A percentile compares a stretch with the other conserved stretches of the same genome.
phyloP scores from a whole-genome alignment of 2,888 invertebrate species.

The Drosophila paracracens region DNA sequence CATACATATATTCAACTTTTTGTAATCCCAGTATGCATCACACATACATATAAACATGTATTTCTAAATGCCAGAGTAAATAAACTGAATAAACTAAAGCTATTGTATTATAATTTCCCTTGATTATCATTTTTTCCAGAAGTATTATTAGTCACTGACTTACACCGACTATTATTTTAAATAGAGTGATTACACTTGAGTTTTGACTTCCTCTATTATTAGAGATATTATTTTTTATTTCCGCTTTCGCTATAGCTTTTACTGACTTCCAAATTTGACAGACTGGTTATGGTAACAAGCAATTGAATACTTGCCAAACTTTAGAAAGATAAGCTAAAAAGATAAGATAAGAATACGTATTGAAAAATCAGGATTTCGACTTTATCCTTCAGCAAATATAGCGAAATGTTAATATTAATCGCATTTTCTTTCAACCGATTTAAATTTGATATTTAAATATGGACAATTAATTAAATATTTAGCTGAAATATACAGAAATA shows the following conservation, averaged over 20 bases:
- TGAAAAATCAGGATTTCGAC: neutral
- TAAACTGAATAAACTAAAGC: constrained; percentile 44
- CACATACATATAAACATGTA: constrained; percentile 12
- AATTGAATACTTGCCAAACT: neutral
- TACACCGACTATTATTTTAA: neutral
- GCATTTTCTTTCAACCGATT: neutral
- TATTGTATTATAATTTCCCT: constrained; percentile 24
- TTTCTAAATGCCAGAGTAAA: constrained; percentile 28
- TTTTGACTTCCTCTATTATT: neutral
- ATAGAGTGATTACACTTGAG: too few species aligned
- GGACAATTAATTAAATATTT: too few species aligned
- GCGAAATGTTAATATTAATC: neutral
- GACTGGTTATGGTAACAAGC: too few species aligned
- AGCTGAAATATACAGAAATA: neutral
- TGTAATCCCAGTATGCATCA: constrained; percentile 54
- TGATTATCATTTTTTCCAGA: neutral
- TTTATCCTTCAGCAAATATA: neutral
- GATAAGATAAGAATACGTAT: neutral
- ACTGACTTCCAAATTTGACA: neutral
- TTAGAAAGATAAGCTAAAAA: neutral
- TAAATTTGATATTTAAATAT: neutral
- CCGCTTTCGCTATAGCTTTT: neutral
- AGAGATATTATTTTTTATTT: neutral
- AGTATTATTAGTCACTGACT: neutral
- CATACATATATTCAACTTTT: constrained; percentile 13